phyloP scores from a whole-genome alignment of 2,888 invertebrate genomes.

The Trichopria drosophilae region DNA sequence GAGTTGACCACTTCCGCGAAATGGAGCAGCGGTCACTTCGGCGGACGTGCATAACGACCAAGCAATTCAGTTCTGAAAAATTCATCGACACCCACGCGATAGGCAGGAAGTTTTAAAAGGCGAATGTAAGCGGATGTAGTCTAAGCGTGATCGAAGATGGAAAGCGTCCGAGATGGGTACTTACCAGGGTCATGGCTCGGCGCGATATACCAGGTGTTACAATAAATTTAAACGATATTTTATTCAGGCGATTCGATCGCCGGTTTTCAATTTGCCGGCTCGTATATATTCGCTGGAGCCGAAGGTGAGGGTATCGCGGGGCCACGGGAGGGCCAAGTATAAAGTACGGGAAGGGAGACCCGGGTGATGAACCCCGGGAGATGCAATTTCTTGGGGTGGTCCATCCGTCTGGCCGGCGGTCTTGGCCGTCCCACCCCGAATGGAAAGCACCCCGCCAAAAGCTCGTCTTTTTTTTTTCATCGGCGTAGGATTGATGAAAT shows the following conservation, averaged over 20 bases:
- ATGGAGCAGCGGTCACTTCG: no score
- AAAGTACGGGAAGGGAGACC: conserved; percentile 32
- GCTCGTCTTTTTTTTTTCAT: conserved; percentile 21
- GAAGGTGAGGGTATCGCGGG: conserved; percentile 28
- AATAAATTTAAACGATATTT: conserved; percentile 58
- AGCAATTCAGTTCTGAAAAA: no score
- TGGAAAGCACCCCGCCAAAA: conserved; percentile 1
- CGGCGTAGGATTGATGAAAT: conserved; percentile 52
- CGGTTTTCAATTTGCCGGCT: conserved; percentile 58
- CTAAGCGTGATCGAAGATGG: conserved; percentile 33
- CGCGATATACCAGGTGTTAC: conserved; percentile 56
- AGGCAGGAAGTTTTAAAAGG: no score
- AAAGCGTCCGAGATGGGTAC: conserved; percentile 25
- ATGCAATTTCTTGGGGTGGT: conserved; percentile 55
- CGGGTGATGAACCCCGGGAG: conserved; percentile 37
- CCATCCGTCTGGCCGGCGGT: conserved; percentile 44
- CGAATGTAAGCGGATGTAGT: background rate
- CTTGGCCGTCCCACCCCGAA: conserved; percentile 25
- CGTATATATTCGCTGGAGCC: conserved; percentile 52
- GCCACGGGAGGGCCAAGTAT: background rate
- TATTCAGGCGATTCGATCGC: conserved; percentile 57
- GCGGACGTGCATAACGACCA: no score
- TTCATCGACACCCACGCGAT: no score
- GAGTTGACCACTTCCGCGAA: no score
- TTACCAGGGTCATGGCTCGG: conserved; percentile 33